phyloP scores from a whole-genome alignment of 2,113 vertebrate genomes.

The Grus americana region DNA sequence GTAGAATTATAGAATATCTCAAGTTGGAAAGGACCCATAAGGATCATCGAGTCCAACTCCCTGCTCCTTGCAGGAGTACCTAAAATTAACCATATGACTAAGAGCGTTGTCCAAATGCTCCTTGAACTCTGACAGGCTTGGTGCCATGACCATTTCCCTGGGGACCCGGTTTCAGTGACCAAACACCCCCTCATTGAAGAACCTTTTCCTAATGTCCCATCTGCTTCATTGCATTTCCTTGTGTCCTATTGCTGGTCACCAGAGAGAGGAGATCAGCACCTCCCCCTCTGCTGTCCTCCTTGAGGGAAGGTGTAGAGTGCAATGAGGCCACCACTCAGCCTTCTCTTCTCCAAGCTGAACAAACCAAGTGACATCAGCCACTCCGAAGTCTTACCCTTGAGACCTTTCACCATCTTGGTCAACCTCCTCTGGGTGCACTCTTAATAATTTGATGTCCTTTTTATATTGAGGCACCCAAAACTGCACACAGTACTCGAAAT shows the following conservation, averaged over 20 bases:
- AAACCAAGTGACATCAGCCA: no score
- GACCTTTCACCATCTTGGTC: no score
- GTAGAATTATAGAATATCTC: neutral
- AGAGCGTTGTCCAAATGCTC: rapidly evolving
- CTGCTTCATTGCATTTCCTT: neutral
- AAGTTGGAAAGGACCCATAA: neutral
- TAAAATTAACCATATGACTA: neutral
- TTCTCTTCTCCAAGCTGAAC: no score
- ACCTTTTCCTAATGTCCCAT: neutral
- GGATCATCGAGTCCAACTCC: neutral
- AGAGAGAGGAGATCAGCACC: neutral
- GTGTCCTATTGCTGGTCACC: neutral
- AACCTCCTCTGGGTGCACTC: no score
- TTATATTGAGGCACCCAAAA: no score
- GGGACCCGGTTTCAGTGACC: neutral
- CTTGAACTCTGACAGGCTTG: neutral
- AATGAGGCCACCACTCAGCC: neutral
- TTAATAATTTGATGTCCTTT: no score
- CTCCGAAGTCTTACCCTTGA: no score
- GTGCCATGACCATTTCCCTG: neutral
- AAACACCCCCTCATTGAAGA: neutral
- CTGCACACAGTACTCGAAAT: no score
- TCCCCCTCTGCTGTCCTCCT: rapidly evolving
- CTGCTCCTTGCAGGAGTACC: neutral
- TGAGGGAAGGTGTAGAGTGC: neutral